A percentile compares a stretch with the other conserved stretches of the same genome.
Evolutionary conservation across 2,113 vertebrate genomes (phyloP).

Genomic region (Callipepla californica): DNA sequence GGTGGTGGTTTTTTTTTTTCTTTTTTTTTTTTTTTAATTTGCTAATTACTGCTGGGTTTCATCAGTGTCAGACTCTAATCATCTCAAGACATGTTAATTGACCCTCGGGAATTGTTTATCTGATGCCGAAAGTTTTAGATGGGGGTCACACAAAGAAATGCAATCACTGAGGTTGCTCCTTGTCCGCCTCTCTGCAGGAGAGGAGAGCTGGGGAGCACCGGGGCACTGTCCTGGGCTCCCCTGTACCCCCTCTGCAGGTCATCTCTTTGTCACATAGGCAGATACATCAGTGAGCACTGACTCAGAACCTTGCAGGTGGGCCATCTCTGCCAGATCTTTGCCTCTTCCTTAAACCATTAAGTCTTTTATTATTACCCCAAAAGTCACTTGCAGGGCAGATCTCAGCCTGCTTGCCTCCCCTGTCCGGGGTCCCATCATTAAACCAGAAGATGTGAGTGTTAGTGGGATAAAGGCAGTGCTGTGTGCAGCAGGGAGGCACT

Average conservation of each 20-base stretch:
- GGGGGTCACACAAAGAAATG: slow-evolving; percentile 69
- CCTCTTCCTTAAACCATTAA: not conserved
- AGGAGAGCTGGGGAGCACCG: slow-evolving; percentile 14
- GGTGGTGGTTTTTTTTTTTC: not conserved
- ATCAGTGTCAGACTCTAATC: slow-evolving; percentile 88
- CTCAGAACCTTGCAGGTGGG: not conserved
- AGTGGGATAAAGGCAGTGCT: not conserved
- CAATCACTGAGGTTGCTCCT: slow-evolving; percentile 61
- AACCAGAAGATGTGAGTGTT: not conserved
- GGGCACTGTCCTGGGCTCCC: not conserved
- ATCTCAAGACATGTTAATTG: slow-evolving; percentile 87
- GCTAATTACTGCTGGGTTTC: slow-evolving; percentile 87
- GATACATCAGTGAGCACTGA: not conserved
- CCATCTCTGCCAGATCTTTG: not conserved
- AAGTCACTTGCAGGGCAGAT: not conserved
- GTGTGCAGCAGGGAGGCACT: not conserved
- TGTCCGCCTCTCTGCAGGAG: not conserved
- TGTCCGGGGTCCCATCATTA: not conserved
- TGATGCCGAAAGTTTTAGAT: slow-evolving; percentile 64
- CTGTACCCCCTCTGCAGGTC: not conserved
- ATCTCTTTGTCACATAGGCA: not conserved
- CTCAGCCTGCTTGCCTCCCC: not conserved
- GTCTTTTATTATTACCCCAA: not conserved
- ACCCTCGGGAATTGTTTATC: slow-evolving; percentile 82
- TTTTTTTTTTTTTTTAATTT: slow-evolving; percentile 78